Evolutionary conservation across 2,113 vertebrate species (phyloP).

Genomic region (Cacatua alba): DNA sequence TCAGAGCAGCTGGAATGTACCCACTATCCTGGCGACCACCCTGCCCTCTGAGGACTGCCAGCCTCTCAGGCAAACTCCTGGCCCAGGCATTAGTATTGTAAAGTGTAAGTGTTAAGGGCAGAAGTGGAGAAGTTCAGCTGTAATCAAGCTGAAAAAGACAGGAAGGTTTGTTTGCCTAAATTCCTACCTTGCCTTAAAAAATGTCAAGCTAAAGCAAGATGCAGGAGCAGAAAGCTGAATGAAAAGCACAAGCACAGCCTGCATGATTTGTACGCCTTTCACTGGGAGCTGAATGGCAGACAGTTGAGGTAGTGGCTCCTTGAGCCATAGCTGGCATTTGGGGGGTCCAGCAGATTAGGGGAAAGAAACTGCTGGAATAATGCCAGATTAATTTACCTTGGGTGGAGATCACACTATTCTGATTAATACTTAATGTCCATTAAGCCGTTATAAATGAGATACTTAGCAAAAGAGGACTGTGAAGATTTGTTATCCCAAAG

Average conservation of each 20-base stretch:
- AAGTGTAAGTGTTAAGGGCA: not conserved
- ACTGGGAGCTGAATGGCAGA: not conserved
- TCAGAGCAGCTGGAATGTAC: not conserved
- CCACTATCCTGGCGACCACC: not conserved
- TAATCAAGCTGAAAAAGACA: not conserved
- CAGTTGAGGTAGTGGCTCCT: accelerated
- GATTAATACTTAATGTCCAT: not conserved
- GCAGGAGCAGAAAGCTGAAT: accelerated
- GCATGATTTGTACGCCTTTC: accelerated
- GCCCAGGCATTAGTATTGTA: accelerated
- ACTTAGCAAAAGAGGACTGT: not conserved
- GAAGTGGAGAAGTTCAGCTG: not conserved
- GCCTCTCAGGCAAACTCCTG: not conserved
- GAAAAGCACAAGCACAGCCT: not conserved
- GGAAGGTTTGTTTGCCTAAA: not conserved
- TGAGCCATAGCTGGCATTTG: not conserved
- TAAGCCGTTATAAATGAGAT: not conserved
- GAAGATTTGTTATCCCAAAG: not conserved
- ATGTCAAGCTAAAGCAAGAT: not conserved
- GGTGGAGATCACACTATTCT: not conserved
- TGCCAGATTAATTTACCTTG: not conserved
- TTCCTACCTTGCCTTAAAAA: not conserved
- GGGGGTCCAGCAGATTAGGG: not conserved
- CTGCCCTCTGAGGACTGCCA: not conserved
- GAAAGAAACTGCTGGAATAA: not conserved